Base-by-base conservation (phyloP, 2,888 invertebrate genomes). In the Aricia artaxerxes region DNA sequence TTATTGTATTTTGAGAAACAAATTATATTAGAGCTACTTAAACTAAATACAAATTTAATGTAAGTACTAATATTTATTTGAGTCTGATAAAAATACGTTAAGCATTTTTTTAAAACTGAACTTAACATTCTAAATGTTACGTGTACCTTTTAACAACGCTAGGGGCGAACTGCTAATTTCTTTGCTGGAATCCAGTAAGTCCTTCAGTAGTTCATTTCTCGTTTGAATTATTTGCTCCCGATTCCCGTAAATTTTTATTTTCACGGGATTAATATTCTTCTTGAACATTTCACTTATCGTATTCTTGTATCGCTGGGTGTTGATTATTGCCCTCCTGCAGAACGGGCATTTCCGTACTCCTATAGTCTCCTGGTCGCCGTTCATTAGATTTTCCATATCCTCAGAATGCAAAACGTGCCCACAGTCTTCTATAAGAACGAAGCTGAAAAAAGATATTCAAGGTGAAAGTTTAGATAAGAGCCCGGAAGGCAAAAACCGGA, bases 261-360 rank as follows among this genome's bases (percentile, higher is more conserved):
- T 95, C 64, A 94, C 89, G 1, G 89, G 89, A 79, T 92, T 91
- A 31, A 95, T 91, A 78, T 92, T 90, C n/a, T 85, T 84, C 80
- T 85, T 88, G 72, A 92, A 87, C 80, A 87, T 88, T n/a, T 83
- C 82, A 85, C 92, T 91, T 79, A 96, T 90, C 2, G 91, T 82
- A 81, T 95, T 93, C 80, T 95, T 95, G 87, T 96, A 96, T 24
- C 96, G 92, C 73, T 90, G 88, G 2, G 95, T 96, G 83, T 92
- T 94, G 24, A 95, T 89, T 16, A 97, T 95, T 0, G 95, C 92
- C 31, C 95, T 95, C 78, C 95, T 95, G 85, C 97, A 97, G 80
- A 86, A 87, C 0, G 96, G 96, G 84, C 97, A 97, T 1, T 86
- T 81, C 1, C 88, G 88, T n/a, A 94, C 89, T 35, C 85, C 81